Percentiles rank a stretch among this genome's conserved stretches.
These are phyloP conservation scores for Oxyteleia sp. DNA, from an alignment of 2,888 invertebrate genomes.

Conservation along the genomic window DNA sequence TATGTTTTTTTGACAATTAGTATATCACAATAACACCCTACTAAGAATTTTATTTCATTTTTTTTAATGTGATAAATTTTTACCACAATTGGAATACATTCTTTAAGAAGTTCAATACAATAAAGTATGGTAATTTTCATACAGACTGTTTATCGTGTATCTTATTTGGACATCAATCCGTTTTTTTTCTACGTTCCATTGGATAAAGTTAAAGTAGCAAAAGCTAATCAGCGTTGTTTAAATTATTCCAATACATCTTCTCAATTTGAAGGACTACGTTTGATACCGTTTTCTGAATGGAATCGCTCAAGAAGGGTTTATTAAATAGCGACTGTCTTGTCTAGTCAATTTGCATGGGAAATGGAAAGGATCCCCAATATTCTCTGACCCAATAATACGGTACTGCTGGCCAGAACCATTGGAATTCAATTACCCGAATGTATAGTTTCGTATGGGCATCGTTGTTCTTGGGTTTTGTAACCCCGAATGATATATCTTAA, in stretches of 20 bases:
- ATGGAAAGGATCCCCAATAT: constrained; percentile 64
- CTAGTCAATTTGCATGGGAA: constrained; percentile 66
- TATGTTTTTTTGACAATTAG: too few species aligned
- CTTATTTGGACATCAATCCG: too few species aligned
- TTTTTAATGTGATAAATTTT: too few species aligned
- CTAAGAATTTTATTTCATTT: too few species aligned
- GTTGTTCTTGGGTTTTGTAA: constrained; percentile 45
- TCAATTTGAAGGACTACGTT: too few species aligned
- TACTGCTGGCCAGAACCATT: constrained; percentile 57
- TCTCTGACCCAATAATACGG: constrained; percentile 66
- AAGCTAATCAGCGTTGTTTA: background rate
- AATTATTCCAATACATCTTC: constrained; percentile 3
- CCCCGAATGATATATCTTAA: constrained; percentile 51
- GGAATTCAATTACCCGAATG: constrained; percentile 70
- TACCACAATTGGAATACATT: too few species aligned
- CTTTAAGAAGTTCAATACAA: too few species aligned
- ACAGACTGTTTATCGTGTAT: too few species aligned
- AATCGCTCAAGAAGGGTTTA: constrained; percentile 26
- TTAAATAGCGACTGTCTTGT: constrained; percentile 47
- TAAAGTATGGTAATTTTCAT: too few species aligned
- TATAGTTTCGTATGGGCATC: constrained; percentile 48
- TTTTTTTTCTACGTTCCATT: too few species aligned
- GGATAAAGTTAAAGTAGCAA: background rate
- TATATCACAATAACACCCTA: too few species aligned
- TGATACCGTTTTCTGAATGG: too few species aligned